A percentile compares a stretch with the other conserved stretches of the same genome.
Conservation (phyloP, 1,140 invertebrate species). For the Arion vulgaris region DNA sequence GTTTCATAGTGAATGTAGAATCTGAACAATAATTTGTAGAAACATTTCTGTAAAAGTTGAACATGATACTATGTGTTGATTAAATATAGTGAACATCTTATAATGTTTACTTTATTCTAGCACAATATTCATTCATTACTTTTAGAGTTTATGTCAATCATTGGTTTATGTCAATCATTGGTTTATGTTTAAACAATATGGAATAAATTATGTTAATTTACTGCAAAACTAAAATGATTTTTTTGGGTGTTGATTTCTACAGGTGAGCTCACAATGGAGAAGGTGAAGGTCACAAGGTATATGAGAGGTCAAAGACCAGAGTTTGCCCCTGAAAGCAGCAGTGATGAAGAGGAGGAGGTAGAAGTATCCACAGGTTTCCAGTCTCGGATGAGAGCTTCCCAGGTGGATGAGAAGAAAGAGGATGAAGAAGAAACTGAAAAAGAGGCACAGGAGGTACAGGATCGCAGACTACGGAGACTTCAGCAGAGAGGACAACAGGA, state of each 20-base stretch:
- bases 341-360: conserved; percentile 76
- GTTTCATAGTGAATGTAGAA: background rate
- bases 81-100: too few species aligned
- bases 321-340: conserved; percentile 74
- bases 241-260: background rate
- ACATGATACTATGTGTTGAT: too few species aligned
- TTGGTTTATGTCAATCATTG: too few species aligned
- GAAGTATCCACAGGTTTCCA: conserved; percentile 57
- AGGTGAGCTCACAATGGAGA: conserved; percentile 74
- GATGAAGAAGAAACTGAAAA: conserved; percentile 46
- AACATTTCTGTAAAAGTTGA: too few species aligned
- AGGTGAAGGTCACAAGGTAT: conserved; percentile 75
- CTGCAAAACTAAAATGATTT: too few species aligned
- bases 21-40: background rate
- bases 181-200: too few species aligned
- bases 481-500: conserved; percentile 51
- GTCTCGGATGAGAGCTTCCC: background rate
- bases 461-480: conserved; percentile 62
- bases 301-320: conserved; percentile 74
- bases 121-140: too few species aligned
- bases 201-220: too few species aligned
- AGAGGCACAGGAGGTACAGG: conserved; percentile 49
- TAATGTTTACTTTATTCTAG: too few species aligned
- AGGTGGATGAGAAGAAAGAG: conserved; percentile 58
- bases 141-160: too few species aligned